Evolutionary conservation across 2,888 invertebrate genomes (phyloP).

Genomic region (Synergus umbraculus): DNA sequence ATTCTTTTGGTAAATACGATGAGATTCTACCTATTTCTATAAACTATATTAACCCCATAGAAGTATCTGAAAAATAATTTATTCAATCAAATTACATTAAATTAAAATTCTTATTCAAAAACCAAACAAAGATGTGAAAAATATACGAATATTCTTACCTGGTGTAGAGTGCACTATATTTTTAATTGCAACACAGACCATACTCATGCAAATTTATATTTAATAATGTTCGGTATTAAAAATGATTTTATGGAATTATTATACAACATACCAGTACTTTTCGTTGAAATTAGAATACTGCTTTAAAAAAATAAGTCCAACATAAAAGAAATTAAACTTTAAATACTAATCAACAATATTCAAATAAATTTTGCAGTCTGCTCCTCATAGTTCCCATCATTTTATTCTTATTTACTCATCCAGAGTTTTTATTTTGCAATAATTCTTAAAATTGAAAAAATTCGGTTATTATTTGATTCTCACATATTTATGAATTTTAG

Average conservation of each 20-base stretch:
- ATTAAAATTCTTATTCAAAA: background rate
- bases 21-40: background rate
- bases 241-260: background rate
- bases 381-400: background rate
- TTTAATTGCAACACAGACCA: background rate
- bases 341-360: background rate
- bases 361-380: background rate
- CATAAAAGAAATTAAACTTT: background rate
- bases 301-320: background rate
- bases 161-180: background rate
- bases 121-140: background rate
- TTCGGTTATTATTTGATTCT: background rate
- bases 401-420: background rate
- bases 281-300: background rate
- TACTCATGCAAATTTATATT: background rate
- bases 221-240: background rate
- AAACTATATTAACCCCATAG: background rate
- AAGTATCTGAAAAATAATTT: background rate
- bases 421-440: background rate
- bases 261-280: background rate
- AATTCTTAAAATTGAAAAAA: background rate
- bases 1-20: background rate
- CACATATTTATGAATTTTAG: background rate
- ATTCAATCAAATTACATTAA: background rate
- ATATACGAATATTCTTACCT: background rate